phyloP scores from a whole-genome alignment of 2,113 vertebrate genomes.

The Boleophthalmus pectinirostris region DNA sequence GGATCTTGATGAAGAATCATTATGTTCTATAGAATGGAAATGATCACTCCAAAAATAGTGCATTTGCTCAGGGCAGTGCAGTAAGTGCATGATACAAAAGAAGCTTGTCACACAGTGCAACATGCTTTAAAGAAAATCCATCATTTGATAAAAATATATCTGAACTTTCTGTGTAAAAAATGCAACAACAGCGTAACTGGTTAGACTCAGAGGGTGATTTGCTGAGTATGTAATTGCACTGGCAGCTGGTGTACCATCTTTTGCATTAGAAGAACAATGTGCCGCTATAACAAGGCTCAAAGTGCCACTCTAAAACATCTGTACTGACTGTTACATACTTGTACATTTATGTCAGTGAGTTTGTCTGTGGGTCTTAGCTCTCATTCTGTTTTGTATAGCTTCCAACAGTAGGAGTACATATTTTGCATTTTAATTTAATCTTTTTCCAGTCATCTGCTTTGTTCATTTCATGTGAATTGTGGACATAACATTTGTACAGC shows the following conservation, averaged over 20 bases:
- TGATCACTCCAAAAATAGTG: slow-evolving; percentile 19
- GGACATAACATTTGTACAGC: slow-evolving; percentile 31
- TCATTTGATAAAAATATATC: slow-evolving; percentile 8
- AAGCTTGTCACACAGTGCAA: slow-evolving; percentile 31
- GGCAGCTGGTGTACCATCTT: slow-evolving; percentile 23
- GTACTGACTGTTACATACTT: slow-evolving; percentile 62
- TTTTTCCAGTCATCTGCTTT: slow-evolving; percentile 33
- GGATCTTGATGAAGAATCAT: not conserved
- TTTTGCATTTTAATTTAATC: slow-evolving; percentile 37
- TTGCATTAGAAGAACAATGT: slow-evolving; percentile 30
- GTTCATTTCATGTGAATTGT: slow-evolving; percentile 35
- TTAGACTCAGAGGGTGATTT: not conserved
- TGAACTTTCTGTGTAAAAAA: not conserved
- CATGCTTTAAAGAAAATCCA: slow-evolving; percentile 22
- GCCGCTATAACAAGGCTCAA: slow-evolving; percentile 24
- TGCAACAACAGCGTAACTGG: slow-evolving; percentile 11
- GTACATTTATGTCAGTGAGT: slow-evolving; percentile 41
- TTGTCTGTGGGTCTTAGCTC: slow-evolving; percentile 3
- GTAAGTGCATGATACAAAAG: slow-evolving; percentile 14
- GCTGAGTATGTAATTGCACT: slow-evolving; percentile 18
- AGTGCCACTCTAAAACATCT: slow-evolving; percentile 47
- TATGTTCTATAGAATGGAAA: slow-evolving; percentile 1
- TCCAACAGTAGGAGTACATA: slow-evolving; percentile 44
- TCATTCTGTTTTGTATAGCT: slow-evolving; percentile 21
- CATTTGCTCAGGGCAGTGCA: slow-evolving; percentile 23